Evolutionary conservation across 2,888 invertebrate species (phyloP).

Genomic region (Odontocerum albicorne): DNA sequence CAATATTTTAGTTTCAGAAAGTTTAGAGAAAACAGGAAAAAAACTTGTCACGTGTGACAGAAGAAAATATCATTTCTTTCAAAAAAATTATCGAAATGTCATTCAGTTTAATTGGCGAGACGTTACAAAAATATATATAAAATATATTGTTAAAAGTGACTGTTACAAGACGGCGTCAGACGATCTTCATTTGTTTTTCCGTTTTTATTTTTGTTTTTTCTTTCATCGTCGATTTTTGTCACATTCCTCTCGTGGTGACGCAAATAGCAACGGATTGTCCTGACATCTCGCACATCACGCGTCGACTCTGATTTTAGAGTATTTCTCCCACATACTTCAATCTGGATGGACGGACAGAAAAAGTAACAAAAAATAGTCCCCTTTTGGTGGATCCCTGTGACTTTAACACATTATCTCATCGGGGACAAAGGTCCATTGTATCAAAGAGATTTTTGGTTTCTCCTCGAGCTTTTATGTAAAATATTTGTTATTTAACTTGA

Average conservation of each 20-base stretch:
- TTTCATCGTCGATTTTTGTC: background rate
- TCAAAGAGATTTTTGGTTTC: slow-evolving; percentile 15
- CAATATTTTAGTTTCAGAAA: too few relatives aligned
- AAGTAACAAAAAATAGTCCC: slow-evolving; percentile 9
- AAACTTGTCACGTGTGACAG: too few relatives aligned
- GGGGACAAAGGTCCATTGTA: slow-evolving; percentile 31
- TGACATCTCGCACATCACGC: background rate
- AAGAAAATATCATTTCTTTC: too few relatives aligned
- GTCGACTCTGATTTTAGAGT: slow-evolving; percentile 3
- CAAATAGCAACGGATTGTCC: background rate
- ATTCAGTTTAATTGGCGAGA: too few relatives aligned
- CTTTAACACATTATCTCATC: slow-evolving; percentile 31
- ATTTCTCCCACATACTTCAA: slow-evolving; percentile 29
- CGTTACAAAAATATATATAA: too few relatives aligned
- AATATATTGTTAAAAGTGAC: too few relatives aligned
- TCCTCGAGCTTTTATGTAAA: slow-evolving; percentile 20
- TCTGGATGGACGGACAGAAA: slow-evolving; percentile 15
- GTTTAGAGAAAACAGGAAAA: too few relatives aligned
- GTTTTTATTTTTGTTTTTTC: too few relatives aligned
- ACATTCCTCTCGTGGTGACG: background rate
- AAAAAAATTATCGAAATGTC: too few relatives aligned
- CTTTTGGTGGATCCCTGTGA: slow-evolving; percentile 9
- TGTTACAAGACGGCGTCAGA: background rate
- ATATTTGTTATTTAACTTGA: slow-evolving; percentile 19
- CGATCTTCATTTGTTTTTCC: background rate